Evolutionary conservation across 2,113 vertebrate species (phyloP).

Genomic region (Otocyon megalotis): DNA sequence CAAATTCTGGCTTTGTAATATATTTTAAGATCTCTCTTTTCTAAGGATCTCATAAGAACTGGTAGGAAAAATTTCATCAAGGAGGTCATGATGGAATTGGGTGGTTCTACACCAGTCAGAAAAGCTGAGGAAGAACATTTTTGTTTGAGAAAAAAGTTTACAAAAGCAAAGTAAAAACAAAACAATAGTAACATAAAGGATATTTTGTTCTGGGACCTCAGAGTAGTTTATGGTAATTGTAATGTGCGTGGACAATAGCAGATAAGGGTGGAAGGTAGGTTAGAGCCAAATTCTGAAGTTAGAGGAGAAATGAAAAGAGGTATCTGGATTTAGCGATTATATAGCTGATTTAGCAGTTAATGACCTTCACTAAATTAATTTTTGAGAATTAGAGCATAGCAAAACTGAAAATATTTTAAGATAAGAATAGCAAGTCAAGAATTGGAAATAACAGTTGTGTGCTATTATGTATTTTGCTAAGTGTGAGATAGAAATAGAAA

Average conservation of each 20-base stretch:
- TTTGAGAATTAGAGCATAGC: slow-evolving; percentile 26
- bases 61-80: neutral
- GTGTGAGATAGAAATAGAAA: neutral
- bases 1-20: slow-evolving; percentile 16
- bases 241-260: neutral
- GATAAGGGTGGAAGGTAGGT: neutral
- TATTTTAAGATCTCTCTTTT: neutral
- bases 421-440: neutral
- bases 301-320: slow-evolving; percentile 25
- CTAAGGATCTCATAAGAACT: neutral
- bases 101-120: neutral
- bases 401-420: neutral
- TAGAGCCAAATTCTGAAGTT: slow-evolving; percentile 51
- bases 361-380: neutral
- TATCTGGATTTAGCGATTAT: neutral
- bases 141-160: neutral
- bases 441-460: neutral
- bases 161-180: neutral
- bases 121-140: slow-evolving; percentile 3
- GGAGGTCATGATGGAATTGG: neutral
- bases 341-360: neutral
- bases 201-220: slow-evolving; percentile 36
- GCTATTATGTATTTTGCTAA: neutral
- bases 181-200: neutral
- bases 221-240: neutral